These are phyloP conservation scores for Linhomoeus sp. DNA, from an alignment of 2,888 invertebrate genomes.

Conservation along the genomic window DNA sequence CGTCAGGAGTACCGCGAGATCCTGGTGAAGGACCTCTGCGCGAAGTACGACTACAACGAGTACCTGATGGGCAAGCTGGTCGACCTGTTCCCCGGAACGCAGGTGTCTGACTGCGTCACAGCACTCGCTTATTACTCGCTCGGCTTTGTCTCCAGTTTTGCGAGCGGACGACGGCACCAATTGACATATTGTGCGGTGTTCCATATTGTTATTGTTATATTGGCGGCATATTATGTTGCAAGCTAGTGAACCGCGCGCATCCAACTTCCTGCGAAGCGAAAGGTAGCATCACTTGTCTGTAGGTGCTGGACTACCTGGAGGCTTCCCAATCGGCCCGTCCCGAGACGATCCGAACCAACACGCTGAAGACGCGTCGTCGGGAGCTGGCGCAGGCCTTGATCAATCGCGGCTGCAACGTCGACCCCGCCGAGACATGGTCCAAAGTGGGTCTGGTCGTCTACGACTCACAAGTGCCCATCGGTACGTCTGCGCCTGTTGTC, in stretches of 20 bases:
- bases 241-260: no score
- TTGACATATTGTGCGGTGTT: no score
- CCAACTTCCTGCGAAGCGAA: no score
- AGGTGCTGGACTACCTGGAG: conserved; percentile 75
- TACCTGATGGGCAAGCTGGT: conserved; percentile 78
- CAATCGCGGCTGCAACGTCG: conserved; percentile 86
- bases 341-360: conserved; percentile 82
- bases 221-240: no score
- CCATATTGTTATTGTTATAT: no score
- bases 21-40: conserved; percentile 61
- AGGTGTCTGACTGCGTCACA: conserved; percentile 32
- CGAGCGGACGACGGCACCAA: no score
- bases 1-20: conserved; percentile 61
- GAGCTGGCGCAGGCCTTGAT: conserved; percentile 86
- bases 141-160: conserved; percentile 21
- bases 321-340: conserved; percentile 86
- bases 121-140: conserved; percentile 22
- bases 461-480: conserved; percentile 82
- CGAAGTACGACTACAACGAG: conserved; percentile 87
- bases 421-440: conserved; percentile 95
- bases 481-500: conserved; percentile 30
- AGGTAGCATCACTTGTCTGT: no score
- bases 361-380: conserved; percentile 60
- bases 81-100: conserved; percentile 63
- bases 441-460: conserved; percentile 91